A percentile compares a stretch with the other conserved stretches of the same genome.
Conservation (phyloP, 1,140 invertebrate species). For the Drosophila pectinifera region DNA sequence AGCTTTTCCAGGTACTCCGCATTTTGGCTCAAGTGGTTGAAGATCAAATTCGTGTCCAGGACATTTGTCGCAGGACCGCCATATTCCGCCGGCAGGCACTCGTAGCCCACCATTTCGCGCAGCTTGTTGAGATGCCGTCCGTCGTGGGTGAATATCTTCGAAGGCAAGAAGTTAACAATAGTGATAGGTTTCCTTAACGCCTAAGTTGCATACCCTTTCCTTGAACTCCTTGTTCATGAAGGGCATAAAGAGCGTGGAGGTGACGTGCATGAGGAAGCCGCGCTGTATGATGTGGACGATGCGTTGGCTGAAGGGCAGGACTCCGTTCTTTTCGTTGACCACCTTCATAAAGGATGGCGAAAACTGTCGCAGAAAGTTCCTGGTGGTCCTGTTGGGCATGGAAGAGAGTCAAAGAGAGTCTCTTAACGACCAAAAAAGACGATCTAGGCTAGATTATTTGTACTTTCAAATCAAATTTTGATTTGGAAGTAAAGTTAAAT, state of each 20-base stretch:
- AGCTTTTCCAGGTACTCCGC: conserved; percentile 63
- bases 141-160: conserved; percentile 75
- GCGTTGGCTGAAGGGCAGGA: conserved; percentile 69
- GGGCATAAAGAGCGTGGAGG: conserved; percentile 70
- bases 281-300: conserved; percentile 75
- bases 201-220: conserved; percentile 51
- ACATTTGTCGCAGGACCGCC: conserved; percentile 71
- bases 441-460: no score
- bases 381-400: conserved; percentile 41
- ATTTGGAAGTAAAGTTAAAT: no score
- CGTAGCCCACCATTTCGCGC: conserved; percentile 73
- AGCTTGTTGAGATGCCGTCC: conserved; percentile 73
- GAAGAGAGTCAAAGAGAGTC: not conserved
- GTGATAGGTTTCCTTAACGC: not conserved
- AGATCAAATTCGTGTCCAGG: conserved; percentile 71
- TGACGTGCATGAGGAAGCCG: conserved; percentile 76
- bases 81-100: conserved; percentile 75
- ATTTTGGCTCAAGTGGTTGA: conserved; percentile 67
- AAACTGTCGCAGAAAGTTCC: conserved; percentile 71
- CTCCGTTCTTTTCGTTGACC: conserved; percentile 73
- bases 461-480: no score
- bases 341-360: conserved; percentile 71
- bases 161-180: not conserved
- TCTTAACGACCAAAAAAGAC: no score
- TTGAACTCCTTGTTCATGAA: conserved; percentile 81